Conservation (phyloP, 2,113 vertebrate species). For the Channa maculata region DNA sequence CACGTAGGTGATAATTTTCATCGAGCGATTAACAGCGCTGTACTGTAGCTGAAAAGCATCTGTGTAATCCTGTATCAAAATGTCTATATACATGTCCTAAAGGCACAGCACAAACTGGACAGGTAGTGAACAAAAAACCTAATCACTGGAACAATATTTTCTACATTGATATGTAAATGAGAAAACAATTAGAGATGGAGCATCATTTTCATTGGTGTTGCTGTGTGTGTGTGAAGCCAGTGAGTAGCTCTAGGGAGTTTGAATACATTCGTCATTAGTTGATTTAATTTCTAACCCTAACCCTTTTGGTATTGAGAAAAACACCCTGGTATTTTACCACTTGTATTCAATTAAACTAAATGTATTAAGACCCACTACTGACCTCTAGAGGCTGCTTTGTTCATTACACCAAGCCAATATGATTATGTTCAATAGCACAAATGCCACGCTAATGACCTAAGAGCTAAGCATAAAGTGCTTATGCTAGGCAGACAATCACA, state of each 20-base stretch:
- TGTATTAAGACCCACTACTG: neutral
- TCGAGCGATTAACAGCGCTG: neutral
- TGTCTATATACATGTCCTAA: neutral
- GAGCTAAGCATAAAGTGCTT: too few species aligned
- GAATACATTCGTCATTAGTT: conserved; percentile 6
- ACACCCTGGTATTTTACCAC: neutral
- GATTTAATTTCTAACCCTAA: neutral
- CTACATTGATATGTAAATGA: conserved; percentile 5
- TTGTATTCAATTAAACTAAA: neutral
- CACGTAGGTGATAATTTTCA: neutral
- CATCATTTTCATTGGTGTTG: neutral
- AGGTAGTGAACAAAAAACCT: neutral
- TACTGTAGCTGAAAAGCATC: too few species aligned
- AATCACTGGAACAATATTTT: conserved; percentile 5
- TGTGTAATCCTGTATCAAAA: neutral
- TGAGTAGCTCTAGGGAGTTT: neutral
- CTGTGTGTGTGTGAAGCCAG: neutral
- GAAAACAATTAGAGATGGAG: neutral
- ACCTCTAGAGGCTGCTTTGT: neutral
- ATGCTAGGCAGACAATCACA: too few species aligned
- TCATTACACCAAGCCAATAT: neutral
- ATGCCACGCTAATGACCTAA: too few species aligned
- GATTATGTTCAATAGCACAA: neutral
- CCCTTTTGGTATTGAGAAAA: neutral
- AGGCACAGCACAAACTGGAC: neutral